Evolutionary conservation across 2,888 invertebrate genomes (phyloP), one percentile per base, ranked within the genome.

Genomic region (Augochlorella aurata): DNA sequence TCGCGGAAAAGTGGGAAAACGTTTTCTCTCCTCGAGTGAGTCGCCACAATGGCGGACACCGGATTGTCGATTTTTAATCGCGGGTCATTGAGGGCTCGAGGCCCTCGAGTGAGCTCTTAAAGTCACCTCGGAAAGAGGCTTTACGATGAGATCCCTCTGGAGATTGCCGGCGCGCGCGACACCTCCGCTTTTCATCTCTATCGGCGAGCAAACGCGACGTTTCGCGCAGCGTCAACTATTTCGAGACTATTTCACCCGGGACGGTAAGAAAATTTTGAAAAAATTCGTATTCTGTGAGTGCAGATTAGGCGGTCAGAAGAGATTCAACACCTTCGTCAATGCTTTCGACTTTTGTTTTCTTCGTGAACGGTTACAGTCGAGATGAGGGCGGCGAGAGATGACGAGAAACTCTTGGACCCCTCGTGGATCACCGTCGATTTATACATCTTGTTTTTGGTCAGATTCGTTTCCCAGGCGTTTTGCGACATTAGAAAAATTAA

Each of bases 1-100:
- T 74, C 73, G 63, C 54, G 67, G 47, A 79, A 71, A 81, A 75
- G 79, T 77, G 71, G 69, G 54, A 76, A 77, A 77, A 63, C 38
- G 21, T 65, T 65, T 78, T 81, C 54, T 74, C 72, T 61, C 76
- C 65, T 77, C 74, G 71, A 78, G 68, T 12, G 76, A 65, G 73
- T 54, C 66, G 66, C 61, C 66, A 58, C 68, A 54, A 65, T 69
- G 74, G 77, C 47, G 65, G 58, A 63, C 63, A 58, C 54, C 14
- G 29, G 44, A 50, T 66, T 24, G 58, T 52, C 49, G 54, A 80
- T 74, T 44, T 45, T 50, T 29, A 49, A 78, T 74, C 72, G 73
- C 66, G 58, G 24, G 8, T 44, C 24, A 38, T 67, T 29, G 47
- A 54, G 66, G 66, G 70, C 14, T 63, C n/a, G 18, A 38, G 44